Evolutionary conservation across 2,113 vertebrate genomes (phyloP).

Genomic region (Meriones unguiculatus): DNA sequence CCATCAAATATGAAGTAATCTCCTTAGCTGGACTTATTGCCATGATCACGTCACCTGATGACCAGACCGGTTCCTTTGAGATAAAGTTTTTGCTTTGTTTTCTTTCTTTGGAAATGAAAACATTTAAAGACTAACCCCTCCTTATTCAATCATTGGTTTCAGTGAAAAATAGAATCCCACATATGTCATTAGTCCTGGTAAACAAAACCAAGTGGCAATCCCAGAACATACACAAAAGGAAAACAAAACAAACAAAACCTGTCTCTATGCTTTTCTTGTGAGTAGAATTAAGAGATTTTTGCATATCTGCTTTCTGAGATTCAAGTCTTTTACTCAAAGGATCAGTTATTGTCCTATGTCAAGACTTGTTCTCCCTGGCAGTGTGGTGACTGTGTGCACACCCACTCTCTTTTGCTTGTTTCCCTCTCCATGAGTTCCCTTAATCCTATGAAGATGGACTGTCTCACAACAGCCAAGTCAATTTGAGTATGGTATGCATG

Average conservation of each 20-base stretch:
- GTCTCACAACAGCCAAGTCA: background rate
- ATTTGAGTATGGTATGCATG: background rate
- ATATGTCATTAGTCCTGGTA: background rate
- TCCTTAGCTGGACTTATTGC: background rate
- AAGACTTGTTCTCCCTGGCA: background rate
- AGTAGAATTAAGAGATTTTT: background rate
- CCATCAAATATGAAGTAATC: constrained; percentile 43
- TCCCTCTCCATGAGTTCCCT: background rate
- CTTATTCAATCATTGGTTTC: background rate
- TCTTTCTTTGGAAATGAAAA: constrained; percentile 14
- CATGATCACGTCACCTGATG: constrained; percentile 31
- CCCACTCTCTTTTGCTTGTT: background rate
- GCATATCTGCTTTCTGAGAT: constrained; percentile 21
- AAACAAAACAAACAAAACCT: background rate
- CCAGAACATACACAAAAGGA: background rate
- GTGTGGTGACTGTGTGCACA: background rate
- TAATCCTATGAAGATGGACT: background rate
- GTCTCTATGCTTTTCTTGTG: background rate
- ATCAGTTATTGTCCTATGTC: constrained; percentile 8
- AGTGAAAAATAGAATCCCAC: background rate
- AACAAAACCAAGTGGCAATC: background rate
- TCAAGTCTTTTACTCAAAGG: background rate
- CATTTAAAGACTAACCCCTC: background rate
- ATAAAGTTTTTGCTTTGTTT: constrained; percentile 31
- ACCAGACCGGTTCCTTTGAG: background rate